Percentiles rank a stretch among this genome's conserved stretches.
Evolutionary conservation across 2,888 invertebrate species (phyloP).

Genomic region (Trissoscelio sp.): DNA sequence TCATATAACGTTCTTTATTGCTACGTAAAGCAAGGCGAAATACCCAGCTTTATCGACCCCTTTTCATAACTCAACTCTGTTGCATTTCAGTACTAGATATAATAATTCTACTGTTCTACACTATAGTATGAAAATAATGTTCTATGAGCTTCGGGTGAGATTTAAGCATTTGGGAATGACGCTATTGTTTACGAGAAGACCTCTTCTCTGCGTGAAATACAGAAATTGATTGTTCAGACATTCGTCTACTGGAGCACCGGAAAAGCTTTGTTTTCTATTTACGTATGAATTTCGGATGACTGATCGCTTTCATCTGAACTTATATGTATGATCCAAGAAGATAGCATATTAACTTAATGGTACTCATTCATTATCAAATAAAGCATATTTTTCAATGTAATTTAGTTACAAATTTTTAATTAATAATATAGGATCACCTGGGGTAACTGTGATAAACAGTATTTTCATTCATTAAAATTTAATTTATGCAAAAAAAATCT

Average conservation of each 20-base stretch:
- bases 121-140: slow-evolving; percentile 56
- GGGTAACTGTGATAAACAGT: no score
- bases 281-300: slow-evolving; percentile 45
- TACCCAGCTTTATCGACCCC: slow-evolving; percentile 38
- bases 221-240: slow-evolving; percentile 63
- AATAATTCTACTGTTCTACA: slow-evolving; percentile 46
- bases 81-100: slow-evolving; percentile 38
- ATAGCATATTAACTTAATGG: slow-evolving; percentile 30
- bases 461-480: no score
- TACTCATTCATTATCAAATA: slow-evolving; percentile 15
- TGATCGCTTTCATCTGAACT: slow-evolving; percentile 25
- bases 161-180: slow-evolving; percentile 63
- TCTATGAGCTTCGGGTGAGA: slow-evolving; percentile 55
- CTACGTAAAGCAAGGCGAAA: slow-evolving; percentile 40
- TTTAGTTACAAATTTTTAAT: no score
- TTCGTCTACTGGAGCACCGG: slow-evolving; percentile 57
- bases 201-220: slow-evolving; percentile 48
- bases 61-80: slow-evolving; percentile 48
- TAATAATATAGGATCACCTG: no score
- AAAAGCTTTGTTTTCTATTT: slow-evolving; percentile 59
- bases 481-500: no score
- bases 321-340: slow-evolving; percentile 21
- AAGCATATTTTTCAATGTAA: background rate
- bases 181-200: slow-evolving; percentile 59
- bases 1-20: slow-evolving; percentile 51